A percentile compares a stretch with the other conserved stretches of the same genome.
Conservation (phyloP, 2,888 invertebrate genomes). For the Venusia cambrica region DNA sequence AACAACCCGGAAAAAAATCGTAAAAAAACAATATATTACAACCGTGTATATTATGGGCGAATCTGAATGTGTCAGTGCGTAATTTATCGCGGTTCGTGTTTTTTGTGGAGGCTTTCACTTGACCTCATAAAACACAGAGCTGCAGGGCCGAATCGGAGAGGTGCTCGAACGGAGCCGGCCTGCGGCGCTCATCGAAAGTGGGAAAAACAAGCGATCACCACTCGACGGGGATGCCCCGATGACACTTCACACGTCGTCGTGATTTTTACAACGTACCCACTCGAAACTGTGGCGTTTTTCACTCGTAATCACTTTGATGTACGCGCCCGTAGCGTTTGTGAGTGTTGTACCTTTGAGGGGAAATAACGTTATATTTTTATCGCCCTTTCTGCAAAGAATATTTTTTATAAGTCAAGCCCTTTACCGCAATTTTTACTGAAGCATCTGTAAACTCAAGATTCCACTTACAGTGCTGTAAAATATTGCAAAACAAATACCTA, state of each 20-base stretch:
- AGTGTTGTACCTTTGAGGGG: slow-evolving; percentile 27
- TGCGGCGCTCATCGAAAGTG: slow-evolving; percentile 65
- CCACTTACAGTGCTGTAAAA: too few species aligned
- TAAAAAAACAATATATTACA: slow-evolving; percentile 72
- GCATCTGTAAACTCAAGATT: neutral
- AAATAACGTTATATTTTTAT: slow-evolving; percentile 33
- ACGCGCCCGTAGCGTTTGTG: slow-evolving; percentile 40
- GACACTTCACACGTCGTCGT: slow-evolving; percentile 78
- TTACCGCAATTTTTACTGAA: neutral
- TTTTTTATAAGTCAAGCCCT: slow-evolving; percentile 1
- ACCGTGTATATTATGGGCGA: slow-evolving; percentile 72
- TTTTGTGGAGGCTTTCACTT: slow-evolving; percentile 76
- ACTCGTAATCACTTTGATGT: slow-evolving; percentile 73
- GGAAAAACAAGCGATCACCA: slow-evolving; percentile 80
- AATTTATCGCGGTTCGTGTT: slow-evolving; percentile 76
- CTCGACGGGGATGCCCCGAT: slow-evolving; percentile 71
- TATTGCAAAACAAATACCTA: too few species aligned
- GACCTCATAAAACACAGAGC: slow-evolving; percentile 79
- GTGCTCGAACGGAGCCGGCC: slow-evolving; percentile 33
- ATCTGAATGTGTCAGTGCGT: slow-evolving; percentile 80
- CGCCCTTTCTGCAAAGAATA: slow-evolving; percentile 3
- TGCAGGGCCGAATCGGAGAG: slow-evolving; percentile 64
- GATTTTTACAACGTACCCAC: slow-evolving; percentile 78
- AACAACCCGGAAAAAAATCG: slow-evolving; percentile 42
- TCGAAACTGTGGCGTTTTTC: slow-evolving; percentile 65